Base-by-base conservation (phyloP, 2,797 vertebrate genomes). In the Oceanodroma leucorhoa region DNA sequence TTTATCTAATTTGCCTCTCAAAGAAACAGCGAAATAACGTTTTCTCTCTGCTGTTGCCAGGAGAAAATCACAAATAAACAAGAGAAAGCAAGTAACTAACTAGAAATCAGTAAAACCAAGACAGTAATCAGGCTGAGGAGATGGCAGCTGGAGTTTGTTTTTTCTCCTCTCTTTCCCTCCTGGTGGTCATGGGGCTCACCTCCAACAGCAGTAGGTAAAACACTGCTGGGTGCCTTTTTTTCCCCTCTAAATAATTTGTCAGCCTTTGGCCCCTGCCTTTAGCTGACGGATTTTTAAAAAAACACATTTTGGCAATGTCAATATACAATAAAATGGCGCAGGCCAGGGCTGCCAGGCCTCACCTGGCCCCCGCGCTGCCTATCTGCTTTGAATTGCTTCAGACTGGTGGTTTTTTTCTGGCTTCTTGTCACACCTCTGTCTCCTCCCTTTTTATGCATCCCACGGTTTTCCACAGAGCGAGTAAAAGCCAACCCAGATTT, bases 401-500 rank as follows among this genome's bases (percentile, higher is more conserved):
- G 22, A 36, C 11, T 67, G 24, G 15, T 15, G 22, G 5, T 23
- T 83, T 82, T 57, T 58, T 51, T 6, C 70, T 58, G 53, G 27
- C 10, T 72, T 62, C 30, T 46, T 58, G 23, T 21, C n/a, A 32
- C 34, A 15, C 12, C 8, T 77, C 48, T 62, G 48, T 66, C 61
- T 41, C 64, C 30, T 86, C 61, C 34, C 34, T 30, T 81, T 91
- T 90, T 41, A 50, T 9, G 22, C 2, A 0, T 50, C 53, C 26
- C 20, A 64, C 67, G 41, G 12, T 80, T 86, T 91, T 83, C 80
- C 57, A 78, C 29, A 92, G 41, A 71, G 9, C 0, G 0, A 77
- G 58, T 40, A 69, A 86, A 91, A 94, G 19, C 40, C 70, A 90
- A 58, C n/a, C 6, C 40, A 80, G 48, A 69, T 87, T 94, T 95